Percentiles rank a stretch among this genome's conserved stretches.
Evolutionary conservation across 1,140 invertebrate species (phyloP).

Genomic region (Globodera ellingtonae): DNA sequence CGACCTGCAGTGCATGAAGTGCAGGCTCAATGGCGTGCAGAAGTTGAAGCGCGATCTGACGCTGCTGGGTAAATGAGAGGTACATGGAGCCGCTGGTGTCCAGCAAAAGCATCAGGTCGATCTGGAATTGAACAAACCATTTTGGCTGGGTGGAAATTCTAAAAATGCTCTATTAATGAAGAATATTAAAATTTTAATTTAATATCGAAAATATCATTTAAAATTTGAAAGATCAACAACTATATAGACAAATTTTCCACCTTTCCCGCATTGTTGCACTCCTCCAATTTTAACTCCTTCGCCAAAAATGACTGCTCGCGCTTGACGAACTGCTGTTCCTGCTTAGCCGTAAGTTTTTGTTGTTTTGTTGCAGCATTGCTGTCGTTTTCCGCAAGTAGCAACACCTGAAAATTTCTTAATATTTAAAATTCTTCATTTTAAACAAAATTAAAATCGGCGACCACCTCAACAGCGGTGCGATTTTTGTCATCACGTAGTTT

Average conservation of each 20-base stretch:
- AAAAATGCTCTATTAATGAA: no score
- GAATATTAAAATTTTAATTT: no score
- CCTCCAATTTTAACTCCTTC: background rate
- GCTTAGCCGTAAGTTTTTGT: background rate
- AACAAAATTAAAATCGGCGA: background rate
- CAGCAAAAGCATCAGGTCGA: constrained; percentile 53
- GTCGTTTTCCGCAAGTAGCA: constrained; percentile 8
- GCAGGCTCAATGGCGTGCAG: constrained; percentile 35
- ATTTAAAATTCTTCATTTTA: background rate
- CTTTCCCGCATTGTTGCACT: constrained; percentile 13
- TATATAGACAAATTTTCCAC: background rate
- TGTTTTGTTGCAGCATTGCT: constrained; percentile 6
- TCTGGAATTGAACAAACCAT: constrained; percentile 16
- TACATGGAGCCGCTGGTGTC: constrained; percentile 56
- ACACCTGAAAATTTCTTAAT: background rate
- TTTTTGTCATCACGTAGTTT: constrained; percentile 1
- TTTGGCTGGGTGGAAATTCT: no score
- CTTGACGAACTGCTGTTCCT: background rate
- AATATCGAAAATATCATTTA: no score
- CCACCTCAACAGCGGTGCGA: background rate
- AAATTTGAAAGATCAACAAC: no score
- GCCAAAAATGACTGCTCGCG: background rate
- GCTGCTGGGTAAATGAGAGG: constrained; percentile 43
- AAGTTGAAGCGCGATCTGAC: constrained; percentile 43
- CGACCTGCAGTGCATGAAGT: constrained; percentile 20